Evolutionary conservation across 2,113 vertebrate genomes (phyloP).

Genomic region (Osmerus mordax): DNA sequence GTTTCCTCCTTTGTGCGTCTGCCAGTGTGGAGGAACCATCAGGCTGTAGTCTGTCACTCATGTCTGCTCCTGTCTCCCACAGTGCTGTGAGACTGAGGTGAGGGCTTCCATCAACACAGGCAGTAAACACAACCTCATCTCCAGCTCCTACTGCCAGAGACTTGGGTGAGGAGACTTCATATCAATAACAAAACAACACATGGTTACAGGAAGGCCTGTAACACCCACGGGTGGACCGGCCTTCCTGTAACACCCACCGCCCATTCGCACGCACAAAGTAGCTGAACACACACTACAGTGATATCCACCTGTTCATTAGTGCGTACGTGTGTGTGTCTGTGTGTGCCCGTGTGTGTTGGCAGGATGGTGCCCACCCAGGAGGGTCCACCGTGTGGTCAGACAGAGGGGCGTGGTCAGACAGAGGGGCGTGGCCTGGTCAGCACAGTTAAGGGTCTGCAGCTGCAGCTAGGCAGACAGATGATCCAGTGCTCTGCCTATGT

Average conservation of each 20-base stretch:
- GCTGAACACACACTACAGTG: background rate
- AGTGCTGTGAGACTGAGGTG: constrained; percentile 81
- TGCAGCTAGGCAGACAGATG: constrained; percentile 80
- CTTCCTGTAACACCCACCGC: too few relatives aligned
- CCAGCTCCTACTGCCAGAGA: constrained; percentile 78
- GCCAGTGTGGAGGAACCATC: constrained; percentile 12
- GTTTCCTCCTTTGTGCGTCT: constrained; percentile 13
- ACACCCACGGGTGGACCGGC: too few relatives aligned
- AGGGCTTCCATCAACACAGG: constrained; percentile 84
- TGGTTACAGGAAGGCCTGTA: too few relatives aligned
- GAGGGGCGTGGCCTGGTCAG: constrained; percentile 40
- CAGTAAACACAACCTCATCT: constrained; percentile 82
- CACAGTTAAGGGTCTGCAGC: constrained; percentile 74
- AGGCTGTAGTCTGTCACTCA: constrained; percentile 17
- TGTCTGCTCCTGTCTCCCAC: constrained; percentile 33
- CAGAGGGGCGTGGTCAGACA: constrained; percentile 39
- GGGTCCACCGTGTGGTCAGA: constrained; percentile 46
- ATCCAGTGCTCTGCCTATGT: constrained; percentile 81
- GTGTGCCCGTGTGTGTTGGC: constrained; percentile 7
- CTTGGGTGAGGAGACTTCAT: constrained; percentile 77
- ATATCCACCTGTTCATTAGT: background rate
- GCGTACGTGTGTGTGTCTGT: constrained; percentile 4
- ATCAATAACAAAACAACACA: background rate
- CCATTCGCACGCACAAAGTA: too few relatives aligned
- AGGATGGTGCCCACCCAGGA: constrained; percentile 62